Conservation (phyloP, 2,888 invertebrate genomes). For the Prenolepis imparis region DNA sequence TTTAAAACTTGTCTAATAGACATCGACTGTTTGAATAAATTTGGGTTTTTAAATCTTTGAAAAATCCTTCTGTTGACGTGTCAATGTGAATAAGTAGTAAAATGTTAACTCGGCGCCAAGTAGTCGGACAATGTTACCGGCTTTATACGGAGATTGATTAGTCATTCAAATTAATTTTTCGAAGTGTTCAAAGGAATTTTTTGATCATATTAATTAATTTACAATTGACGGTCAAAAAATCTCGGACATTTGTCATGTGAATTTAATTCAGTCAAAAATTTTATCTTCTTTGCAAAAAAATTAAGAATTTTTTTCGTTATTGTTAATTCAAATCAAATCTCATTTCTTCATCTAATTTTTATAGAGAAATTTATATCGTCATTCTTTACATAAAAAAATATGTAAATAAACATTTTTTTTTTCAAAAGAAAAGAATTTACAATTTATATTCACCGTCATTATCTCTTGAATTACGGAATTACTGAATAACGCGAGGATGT, state of each 20-base stretch:
- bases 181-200: conserved; percentile 50
- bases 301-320: neutral
- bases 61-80: conserved; percentile 63
- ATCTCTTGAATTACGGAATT: neutral
- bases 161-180: conserved; percentile 64
- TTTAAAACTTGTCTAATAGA: conserved; percentile 77
- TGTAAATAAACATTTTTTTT: neutral
- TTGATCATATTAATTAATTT: neutral
- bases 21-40: conserved; percentile 77
- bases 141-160: conserved; percentile 61
- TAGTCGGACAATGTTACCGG: conserved; percentile 61
- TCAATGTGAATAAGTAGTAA: conserved; percentile 66
- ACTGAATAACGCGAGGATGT: neutral
- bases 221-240: neutral
- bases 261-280: conserved; percentile 8
- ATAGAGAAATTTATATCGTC: neutral
- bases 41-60: conserved; percentile 76
- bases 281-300: conserved; percentile 6
- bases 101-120: conserved; percentile 72
- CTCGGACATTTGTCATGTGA: neutral
- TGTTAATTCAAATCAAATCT: neutral
- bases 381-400: conserved; percentile 6
- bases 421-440: neutral
- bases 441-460: neutral
- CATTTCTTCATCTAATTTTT: neutral